Evolutionary conservation across 2,797 vertebrate genomes (phyloP), one percentile per base, ranked within the genome.

Genomic region (Schizothorax lantsangensis): DNA sequence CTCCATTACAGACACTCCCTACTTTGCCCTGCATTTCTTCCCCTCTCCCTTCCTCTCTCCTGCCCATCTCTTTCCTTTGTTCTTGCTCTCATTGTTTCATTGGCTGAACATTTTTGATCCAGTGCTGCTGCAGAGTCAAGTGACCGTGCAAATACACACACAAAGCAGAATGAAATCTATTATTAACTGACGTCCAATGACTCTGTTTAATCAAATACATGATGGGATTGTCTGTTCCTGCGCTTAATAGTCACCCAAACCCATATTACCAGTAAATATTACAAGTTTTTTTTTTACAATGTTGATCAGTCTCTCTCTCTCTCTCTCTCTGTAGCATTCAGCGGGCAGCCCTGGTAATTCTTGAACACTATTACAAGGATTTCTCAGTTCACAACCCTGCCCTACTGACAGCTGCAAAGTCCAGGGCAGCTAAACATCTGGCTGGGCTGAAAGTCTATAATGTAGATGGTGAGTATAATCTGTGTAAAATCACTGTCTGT

Each of bases 361-460:
- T 99, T 93, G 97, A 99, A 94, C 97, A 97, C 89, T 99, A 99
- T 95, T 98, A 98, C 93, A 96, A 95, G 95, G 98, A 99, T 91
- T 99, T 99, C 91, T 95, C 97, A 5, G 95, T 98, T 87, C 97
- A 98, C 91, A 98, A 98, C 90, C 96, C 98, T 0, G 95, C 96
- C 30, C 95, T 98, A 64, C 93, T 98, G 73, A 97, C 97, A 45
- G 96, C 97, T 88, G 96, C 97, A 74, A 98, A 97, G 90, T 96
- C 97, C 87, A 95, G 96, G 19, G 96, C 97, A 79, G 96, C 96
- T 91, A 98, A 98, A 90, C 97, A 98, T 91, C 96, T 97, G 95
- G 97, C 97, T 0, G 98, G 97, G 38, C 94, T 98, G 81, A 99
- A 98, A 93, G 97, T 99, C 92, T 98, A 98, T 95, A 97, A 95